Evolutionary conservation across 2,888 invertebrate species (phyloP).

Genomic region (Tortricodes alternella): DNA sequence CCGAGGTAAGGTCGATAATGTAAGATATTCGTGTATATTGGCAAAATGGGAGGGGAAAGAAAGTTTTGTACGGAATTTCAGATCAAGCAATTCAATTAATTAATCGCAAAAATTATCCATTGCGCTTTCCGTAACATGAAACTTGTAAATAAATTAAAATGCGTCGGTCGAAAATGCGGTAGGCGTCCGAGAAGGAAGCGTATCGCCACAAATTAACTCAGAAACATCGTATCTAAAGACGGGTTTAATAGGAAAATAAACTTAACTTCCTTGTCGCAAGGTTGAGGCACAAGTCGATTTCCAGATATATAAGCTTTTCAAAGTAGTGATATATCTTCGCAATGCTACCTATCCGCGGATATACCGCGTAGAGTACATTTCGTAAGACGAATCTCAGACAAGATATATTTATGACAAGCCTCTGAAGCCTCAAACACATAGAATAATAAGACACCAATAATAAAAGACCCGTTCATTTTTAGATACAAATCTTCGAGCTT

Average conservation of each 20-base stretch:
- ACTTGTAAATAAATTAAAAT: constrained; percentile 13
- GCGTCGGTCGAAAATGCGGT: constrained; percentile 1
- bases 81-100: not conserved
- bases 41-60: not conserved
- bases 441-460: too few relatives aligned
- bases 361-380: not conserved
- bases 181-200: not conserved
- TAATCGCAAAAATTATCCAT: not conserved
- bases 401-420: not conserved
- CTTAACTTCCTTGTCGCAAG: too few relatives aligned
- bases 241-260: too few relatives aligned
- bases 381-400: constrained; percentile 7
- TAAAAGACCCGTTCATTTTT: not conserved
- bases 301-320: too few relatives aligned
- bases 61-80: not conserved
- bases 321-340: not conserved
- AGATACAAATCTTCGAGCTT: not conserved
- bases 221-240: too few relatives aligned
- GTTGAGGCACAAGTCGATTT: too few relatives aligned
- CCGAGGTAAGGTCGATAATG: not conserved
- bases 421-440: too few relatives aligned
- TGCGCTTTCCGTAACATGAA: constrained; percentile 3
- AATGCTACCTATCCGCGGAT: too few relatives aligned
- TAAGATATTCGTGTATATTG: not conserved
- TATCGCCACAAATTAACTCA: too few relatives aligned